Evolutionary conservation across 2,113 vertebrate species (phyloP).

Genomic region (Garra rufa): DNA sequence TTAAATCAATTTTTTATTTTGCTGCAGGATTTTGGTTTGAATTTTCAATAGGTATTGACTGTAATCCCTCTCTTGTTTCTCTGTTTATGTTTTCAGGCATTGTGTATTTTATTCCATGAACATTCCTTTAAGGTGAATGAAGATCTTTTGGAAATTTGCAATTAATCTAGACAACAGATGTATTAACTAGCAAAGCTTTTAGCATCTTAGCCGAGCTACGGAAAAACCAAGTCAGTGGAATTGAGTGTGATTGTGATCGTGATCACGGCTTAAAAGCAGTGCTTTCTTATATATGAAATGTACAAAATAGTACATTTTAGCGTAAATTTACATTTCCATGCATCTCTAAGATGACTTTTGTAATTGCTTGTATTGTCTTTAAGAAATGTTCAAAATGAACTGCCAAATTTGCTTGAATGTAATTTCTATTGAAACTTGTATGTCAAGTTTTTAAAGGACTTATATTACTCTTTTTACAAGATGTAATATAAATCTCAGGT

Average conservation of each 20-base stretch:
- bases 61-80: not conserved
- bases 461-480: too few species aligned
- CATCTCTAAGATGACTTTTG: not conserved
- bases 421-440: not conserved
- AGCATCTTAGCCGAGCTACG: not conserved
- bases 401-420: not conserved
- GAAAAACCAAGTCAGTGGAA: not conserved
- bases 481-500: too few species aligned
- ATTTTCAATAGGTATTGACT: slow-evolving; percentile 58
- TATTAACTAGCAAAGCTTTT: not conserved
- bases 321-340: not conserved
- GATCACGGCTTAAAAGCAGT: not conserved
- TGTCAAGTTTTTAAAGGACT: not conserved
- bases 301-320: not conserved
- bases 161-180: slow-evolving; percentile 33
- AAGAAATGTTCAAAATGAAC: not conserved
- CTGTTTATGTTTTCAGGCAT: slow-evolving; percentile 70
- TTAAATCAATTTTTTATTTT: slow-evolving; percentile 70
- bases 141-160: slow-evolving; percentile 64
- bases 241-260: not conserved
- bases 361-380: not conserved
- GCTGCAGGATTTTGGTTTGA: slow-evolving; percentile 67
- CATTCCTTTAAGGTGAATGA: slow-evolving; percentile 58
- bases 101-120: slow-evolving; percentile 58
- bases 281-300: too few species aligned